A percentile compares a stretch with the other conserved stretches of the same genome.
phyloP scores from a whole-genome alignment of 37 sponge, comb jelly and placozoan genomes.

The Cladorhizidae sp. region DNA sequence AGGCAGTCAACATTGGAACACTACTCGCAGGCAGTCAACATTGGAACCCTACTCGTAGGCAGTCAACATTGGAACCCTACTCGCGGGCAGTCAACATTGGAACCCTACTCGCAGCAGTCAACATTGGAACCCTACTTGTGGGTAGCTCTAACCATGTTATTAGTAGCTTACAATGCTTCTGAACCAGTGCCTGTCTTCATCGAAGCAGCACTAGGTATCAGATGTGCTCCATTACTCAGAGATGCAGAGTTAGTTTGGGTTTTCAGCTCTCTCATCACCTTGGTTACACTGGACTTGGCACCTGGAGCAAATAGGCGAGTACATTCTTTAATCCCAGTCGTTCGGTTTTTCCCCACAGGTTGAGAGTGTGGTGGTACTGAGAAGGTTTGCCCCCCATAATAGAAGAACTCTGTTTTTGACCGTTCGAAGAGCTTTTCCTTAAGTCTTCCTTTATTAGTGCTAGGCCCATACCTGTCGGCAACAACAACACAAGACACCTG shows the following conservation, averaged over 20 bases:
- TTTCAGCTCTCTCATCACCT: constrained; percentile 5
- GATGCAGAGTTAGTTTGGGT: neutral
- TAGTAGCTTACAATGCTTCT: too few relatives aligned
- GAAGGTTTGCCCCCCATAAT: constrained; percentile 37
- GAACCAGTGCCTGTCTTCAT: too few relatives aligned
- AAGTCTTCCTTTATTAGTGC: constrained; percentile 1
- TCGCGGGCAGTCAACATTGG: too few relatives aligned
- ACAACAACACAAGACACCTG: too few relatives aligned
- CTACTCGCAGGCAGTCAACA: too few relatives aligned
- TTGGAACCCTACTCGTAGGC: too few relatives aligned
- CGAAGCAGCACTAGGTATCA: too few relatives aligned
- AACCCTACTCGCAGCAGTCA: too few relatives aligned
- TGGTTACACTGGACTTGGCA: constrained; percentile 16
- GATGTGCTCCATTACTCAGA: neutral
- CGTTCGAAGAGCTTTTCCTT: constrained; percentile 21
- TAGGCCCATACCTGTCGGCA: constrained; percentile 75
- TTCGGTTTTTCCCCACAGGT: neutral
- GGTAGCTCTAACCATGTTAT: too few relatives aligned
- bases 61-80: too few relatives aligned
- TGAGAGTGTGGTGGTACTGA: neutral
- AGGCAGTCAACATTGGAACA: too few relatives aligned
- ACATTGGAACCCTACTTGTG: too few relatives aligned
- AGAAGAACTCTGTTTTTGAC: constrained; percentile 39
- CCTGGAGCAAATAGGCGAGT: constrained; percentile 32
- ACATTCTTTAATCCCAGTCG: neutral